Percentiles rank a stretch among this genome's conserved stretches.
Conservation (phyloP, 64 coral and sea anemone genomes). For the Pocillopora verrucosa region DNA sequence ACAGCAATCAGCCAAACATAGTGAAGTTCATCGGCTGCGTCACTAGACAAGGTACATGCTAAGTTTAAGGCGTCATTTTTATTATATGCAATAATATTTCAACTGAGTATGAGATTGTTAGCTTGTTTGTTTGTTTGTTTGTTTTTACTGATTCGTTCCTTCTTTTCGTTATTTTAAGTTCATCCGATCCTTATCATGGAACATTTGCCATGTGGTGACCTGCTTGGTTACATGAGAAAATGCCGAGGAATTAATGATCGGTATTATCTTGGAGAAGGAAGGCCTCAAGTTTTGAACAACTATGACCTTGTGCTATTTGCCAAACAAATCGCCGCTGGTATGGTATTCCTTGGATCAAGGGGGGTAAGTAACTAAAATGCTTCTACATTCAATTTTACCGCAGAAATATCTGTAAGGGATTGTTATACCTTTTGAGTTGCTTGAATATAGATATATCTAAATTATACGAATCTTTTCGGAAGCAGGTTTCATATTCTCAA, state of each 20-base stretch:
- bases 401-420: background rate
- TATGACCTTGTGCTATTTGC: conserved; percentile 15
- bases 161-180: background rate
- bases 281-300: background rate
- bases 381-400: background rate
- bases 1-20: background rate
- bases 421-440: background rate
- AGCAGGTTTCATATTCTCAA: too few species aligned
- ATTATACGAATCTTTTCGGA: too few species aligned
- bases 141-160: background rate
- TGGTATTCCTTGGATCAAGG: conserved; percentile 11
- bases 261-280: conserved; percentile 11
- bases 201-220: background rate
- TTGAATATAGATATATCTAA: too few species aligned
- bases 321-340: conserved; percentile 15
- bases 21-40: background rate
- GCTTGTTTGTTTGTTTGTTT: background rate
- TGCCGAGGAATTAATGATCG: conserved; percentile 9
- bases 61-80: too few species aligned
- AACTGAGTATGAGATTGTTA: background rate
- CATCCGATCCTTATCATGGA: background rate
- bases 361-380: background rate
- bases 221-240: conserved; percentile 22
- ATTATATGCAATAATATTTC: too few species aligned
- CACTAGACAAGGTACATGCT: background rate